Evolutionary conservation across 1,140 invertebrate species (phyloP).

Genomic region (Cydia amplana): DNA sequence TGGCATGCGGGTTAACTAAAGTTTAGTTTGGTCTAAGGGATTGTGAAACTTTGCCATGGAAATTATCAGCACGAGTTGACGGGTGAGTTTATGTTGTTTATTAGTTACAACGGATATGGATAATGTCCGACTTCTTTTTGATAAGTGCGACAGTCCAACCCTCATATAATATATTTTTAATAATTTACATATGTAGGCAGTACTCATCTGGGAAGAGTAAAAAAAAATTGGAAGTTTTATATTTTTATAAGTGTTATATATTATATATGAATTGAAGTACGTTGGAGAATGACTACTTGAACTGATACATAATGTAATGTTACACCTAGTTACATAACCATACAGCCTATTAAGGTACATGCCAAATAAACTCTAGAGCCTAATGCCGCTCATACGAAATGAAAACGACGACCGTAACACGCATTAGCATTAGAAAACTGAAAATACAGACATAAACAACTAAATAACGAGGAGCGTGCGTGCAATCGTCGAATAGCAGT

Average conservation of each 20-base stretch:
- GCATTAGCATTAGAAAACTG: slow-evolving; percentile 20
- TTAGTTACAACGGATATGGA: neutral
- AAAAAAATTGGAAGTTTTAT: too few relatives aligned
- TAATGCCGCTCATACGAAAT: neutral
- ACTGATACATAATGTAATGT: neutral
- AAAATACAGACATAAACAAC: slow-evolving; percentile 30
- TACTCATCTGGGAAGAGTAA: too few relatives aligned
- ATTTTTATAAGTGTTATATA: too few relatives aligned
- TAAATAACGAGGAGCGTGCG: slow-evolving; percentile 16
- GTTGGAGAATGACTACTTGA: too few relatives aligned
- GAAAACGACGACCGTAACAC: neutral
- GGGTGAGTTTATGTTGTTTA: neutral
- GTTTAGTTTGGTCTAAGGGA: neutral
- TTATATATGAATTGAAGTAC: too few relatives aligned
- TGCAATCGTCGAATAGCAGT: slow-evolving; percentile 44
- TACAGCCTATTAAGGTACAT: neutral
- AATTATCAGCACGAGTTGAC: neutral
- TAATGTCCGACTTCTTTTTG: too few relatives aligned
- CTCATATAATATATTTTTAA: too few relatives aligned
- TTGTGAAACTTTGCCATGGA: neutral
- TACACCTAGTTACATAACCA: neutral
- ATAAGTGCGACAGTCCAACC: too few relatives aligned
- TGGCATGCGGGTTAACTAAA: neutral
- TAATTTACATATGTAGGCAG: too few relatives aligned
- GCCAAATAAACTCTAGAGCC: neutral